A percentile compares a stretch with the other conserved stretches of the same genome.
phyloP scores from a whole-genome alignment of 1,140 invertebrate genomes.

The Batillaria attramentaria region DNA sequence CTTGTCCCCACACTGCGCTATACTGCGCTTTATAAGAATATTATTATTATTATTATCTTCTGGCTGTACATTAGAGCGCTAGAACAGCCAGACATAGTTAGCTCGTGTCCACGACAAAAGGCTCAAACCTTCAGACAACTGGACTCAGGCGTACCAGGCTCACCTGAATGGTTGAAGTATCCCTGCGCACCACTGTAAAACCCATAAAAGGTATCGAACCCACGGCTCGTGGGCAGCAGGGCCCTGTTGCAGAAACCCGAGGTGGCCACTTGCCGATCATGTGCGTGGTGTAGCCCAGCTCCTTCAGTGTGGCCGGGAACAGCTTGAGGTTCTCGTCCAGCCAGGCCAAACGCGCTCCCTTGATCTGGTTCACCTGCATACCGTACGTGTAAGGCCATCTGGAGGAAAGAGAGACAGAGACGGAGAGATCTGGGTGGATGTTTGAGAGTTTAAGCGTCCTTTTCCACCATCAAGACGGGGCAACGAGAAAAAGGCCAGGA shows the following conservation, averaged over 20 bases:
- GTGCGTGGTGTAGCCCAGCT: conserved; percentile 85
- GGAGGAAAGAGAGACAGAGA: neutral
- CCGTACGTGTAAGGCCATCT: conserved; percentile 24
- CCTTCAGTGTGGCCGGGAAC: conserved; percentile 80
- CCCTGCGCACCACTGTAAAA: conserved; percentile 71
- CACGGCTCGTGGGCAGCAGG: conserved; percentile 72
- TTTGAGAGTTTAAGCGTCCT: no score
- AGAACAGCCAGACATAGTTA: no score
- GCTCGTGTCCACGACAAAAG: no score
- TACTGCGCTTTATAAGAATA: no score
- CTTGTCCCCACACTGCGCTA: no score
- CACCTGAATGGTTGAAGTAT: conserved; percentile 63
- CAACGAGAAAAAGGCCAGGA: no score
- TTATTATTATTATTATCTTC: no score
- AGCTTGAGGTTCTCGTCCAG: conserved; percentile 21
- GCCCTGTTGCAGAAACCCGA: conserved; percentile 73
- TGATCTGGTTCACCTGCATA: conserved; percentile 29
- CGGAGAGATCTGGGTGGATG: no score
- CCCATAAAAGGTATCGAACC: conserved; percentile 74
- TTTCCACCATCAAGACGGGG: no score
- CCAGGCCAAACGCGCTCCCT: conserved; percentile 10
- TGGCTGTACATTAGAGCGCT: no score
- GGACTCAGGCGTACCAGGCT: no score
- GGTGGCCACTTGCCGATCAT: conserved; percentile 85
- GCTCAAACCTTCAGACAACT: no score